Evolutionary conservation across 1,140 invertebrate species (phyloP).

Genomic region (Apis cerana): DNA sequence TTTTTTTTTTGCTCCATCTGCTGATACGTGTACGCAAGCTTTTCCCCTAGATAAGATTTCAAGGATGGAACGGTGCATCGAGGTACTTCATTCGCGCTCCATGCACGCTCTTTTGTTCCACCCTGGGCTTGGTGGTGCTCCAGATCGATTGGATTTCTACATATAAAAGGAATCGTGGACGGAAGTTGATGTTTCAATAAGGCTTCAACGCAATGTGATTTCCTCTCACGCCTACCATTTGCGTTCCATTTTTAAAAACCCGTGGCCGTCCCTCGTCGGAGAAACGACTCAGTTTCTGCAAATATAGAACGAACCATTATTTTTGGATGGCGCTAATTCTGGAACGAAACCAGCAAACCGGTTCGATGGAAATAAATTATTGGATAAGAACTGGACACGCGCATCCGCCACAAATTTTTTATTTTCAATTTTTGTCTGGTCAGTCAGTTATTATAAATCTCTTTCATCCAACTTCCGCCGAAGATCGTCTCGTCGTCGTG

Average conservation of each 20-base stretch:
- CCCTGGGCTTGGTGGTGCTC: not conserved
- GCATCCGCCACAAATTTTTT: not conserved
- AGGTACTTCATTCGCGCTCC: slow-evolving; percentile 3
- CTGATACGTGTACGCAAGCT: not conserved
- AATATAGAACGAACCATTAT: no score
- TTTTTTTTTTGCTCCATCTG: not conserved
- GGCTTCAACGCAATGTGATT: not conserved
- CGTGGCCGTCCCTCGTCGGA: no score
- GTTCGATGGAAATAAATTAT: not conserved
- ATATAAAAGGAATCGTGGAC: not conserved
- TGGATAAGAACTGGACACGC: not conserved
- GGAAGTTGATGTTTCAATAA: slow-evolving; percentile 12
- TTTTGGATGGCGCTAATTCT: not conserved
- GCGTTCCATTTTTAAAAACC: not conserved
- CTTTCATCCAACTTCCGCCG: not conserved
- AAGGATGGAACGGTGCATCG: no score
- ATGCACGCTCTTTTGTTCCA: slow-evolving; percentile 16
- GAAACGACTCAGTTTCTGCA: no score
- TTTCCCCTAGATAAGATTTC: slow-evolving; percentile 22
- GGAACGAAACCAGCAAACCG: not conserved
- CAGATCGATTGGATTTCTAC: not conserved
- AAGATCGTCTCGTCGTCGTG: not conserved
- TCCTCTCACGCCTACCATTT: no score
- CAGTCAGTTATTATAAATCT: not conserved
- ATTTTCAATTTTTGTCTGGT: not conserved